Evolutionary conservation across 2,113 vertebrate genomes (phyloP).

Genomic region (Oenanthe melanoleuca): DNA sequence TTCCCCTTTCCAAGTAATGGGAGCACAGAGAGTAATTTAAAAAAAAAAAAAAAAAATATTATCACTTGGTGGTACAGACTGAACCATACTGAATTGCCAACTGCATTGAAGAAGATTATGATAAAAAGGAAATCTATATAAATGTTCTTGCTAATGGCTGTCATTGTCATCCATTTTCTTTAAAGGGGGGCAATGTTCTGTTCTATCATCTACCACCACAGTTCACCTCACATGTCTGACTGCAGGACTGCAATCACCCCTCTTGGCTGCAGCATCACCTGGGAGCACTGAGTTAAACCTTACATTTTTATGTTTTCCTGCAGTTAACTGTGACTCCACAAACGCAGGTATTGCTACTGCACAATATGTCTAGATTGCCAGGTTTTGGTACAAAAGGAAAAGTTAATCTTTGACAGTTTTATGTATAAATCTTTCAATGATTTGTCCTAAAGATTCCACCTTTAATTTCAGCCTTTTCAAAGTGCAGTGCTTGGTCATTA

Average conservation of each 20-base stretch:
- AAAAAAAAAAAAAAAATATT: not conserved
- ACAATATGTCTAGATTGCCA: not conserved
- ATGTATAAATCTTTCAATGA: not conserved
- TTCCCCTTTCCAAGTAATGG: not conserved
- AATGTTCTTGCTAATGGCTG: not conserved
- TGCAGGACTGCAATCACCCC: not conserved
- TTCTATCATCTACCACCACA: not conserved
- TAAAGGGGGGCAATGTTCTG: not conserved
- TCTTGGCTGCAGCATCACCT: not conserved
- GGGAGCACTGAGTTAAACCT: not conserved
- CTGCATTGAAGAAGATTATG: not conserved
- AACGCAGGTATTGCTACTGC: not conserved
- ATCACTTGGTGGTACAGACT: not conserved
- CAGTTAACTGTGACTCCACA: not conserved
- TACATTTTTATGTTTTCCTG: rapidly evolving
- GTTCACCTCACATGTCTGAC: rapidly evolving
- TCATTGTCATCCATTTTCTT: not conserved
- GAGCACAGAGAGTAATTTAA: not conserved
- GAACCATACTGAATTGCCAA: not conserved
- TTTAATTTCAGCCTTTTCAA: not conserved
- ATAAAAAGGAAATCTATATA: not conserved
- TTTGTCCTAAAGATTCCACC: not conserved
- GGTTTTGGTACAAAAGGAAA: not conserved
- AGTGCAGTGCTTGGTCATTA: not conserved
- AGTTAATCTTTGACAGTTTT: not conserved